These are phyloP conservation scores for Pseudorectes ferrugineus DNA, from an alignment of 2,113 vertebrate species.

Conservation along the genomic window DNA sequence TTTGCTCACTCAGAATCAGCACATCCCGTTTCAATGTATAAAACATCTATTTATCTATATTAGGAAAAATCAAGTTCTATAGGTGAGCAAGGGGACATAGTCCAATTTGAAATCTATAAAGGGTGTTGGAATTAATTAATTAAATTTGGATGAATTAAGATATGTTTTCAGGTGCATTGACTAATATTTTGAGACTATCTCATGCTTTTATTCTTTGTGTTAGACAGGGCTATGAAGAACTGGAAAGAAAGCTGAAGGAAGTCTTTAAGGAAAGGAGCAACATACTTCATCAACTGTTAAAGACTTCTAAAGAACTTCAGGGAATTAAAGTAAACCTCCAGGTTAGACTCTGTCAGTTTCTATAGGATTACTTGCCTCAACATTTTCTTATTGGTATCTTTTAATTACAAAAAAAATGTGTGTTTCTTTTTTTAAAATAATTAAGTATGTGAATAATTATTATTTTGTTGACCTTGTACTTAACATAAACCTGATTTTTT, in stretches of 20 bases:
- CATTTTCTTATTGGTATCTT: not conserved
- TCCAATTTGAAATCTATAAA: not conserved
- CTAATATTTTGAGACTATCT: not conserved
- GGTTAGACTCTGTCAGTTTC: constrained; percentile 70
- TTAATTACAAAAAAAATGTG: not conserved
- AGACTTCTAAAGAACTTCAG: constrained; percentile 89
- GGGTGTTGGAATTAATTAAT: not conserved
- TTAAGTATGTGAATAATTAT: not conserved
- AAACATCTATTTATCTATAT: not conserved
- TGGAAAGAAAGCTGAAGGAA: constrained; percentile 91
- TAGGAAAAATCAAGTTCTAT: not conserved
- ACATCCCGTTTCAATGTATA: not conserved
- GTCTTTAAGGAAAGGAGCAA: constrained; percentile 90
- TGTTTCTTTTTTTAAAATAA: not conserved
- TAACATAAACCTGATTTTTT: not conserved
- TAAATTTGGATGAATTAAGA: not conserved
- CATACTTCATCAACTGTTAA: constrained; percentile 89
- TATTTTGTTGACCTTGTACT: not conserved
- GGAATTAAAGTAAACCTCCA: constrained; percentile 92
- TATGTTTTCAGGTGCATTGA: not conserved
- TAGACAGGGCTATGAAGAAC: constrained; percentile 90
- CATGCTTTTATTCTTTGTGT: constrained; percentile 65
- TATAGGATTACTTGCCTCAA: not conserved
- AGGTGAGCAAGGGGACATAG: not conserved
- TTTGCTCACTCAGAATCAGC: not conserved